A percentile compares a stretch with the other conserved stretches of the same genome.
phyloP scores from a whole-genome alignment of 2,888 invertebrate genomes.

The Cordilura impudica region DNA sequence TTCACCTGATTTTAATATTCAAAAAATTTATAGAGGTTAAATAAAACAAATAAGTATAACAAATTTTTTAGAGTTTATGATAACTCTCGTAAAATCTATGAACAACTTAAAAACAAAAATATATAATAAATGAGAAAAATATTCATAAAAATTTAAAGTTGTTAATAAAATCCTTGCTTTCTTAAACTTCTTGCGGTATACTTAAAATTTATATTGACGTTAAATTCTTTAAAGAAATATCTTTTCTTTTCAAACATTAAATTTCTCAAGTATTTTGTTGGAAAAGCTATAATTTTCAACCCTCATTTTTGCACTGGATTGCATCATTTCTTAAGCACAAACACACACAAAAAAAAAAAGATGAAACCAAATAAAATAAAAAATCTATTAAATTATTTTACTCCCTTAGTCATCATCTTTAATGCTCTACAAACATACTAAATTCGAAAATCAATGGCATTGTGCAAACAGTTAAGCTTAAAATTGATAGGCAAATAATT shows the following conservation, averaged over 20 bases:
- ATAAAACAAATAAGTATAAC: too few species aligned
- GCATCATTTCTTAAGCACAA: slow-evolving; percentile 54
- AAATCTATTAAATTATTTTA: slow-evolving; percentile 52
- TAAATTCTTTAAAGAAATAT: slow-evolving; percentile 15
- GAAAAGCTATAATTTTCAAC: slow-evolving; percentile 42
- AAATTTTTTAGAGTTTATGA: too few species aligned
- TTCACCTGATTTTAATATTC: too few species aligned
- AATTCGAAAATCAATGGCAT: slow-evolving; percentile 59
- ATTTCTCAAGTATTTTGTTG: not conserved
- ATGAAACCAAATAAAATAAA: slow-evolving; percentile 44
- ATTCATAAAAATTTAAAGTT: too few species aligned
- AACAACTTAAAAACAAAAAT: too few species aligned
- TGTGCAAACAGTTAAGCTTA: slow-evolving; percentile 49
- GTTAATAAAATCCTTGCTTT: too few species aligned
- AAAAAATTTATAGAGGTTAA: too few species aligned
- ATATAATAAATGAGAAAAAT: too few species aligned
- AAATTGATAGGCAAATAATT: slow-evolving; percentile 63
- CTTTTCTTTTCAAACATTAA: not conserved
- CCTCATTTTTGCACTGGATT: slow-evolving; percentile 51
- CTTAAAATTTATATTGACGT: too few species aligned
- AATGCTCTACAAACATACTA: slow-evolving; percentile 58
- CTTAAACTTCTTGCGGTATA: too few species aligned
- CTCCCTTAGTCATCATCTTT: slow-evolving; percentile 59
- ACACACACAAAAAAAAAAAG: not conserved
- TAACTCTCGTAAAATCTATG: too few species aligned